Evolutionary conservation across 2,888 invertebrate species (phyloP).

Genomic region (Ischnura elegans): DNA sequence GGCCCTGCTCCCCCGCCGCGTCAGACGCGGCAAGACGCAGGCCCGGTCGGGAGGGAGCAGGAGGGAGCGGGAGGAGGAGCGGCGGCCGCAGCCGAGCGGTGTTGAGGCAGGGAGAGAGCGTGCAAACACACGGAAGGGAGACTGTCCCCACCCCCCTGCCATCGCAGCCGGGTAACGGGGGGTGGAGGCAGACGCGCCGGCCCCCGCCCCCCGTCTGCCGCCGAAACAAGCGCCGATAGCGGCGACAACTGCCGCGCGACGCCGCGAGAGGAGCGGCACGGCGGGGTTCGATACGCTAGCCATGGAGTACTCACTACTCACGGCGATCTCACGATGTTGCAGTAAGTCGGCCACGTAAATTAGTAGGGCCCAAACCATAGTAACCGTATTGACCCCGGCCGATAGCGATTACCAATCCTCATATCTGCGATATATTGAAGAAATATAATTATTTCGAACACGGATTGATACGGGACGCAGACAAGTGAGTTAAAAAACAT

Average conservation of each 20-base stretch:
- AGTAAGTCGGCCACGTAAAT: too few species aligned
- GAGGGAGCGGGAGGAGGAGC: not conserved
- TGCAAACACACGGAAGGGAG: not conserved
- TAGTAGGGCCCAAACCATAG: too few species aligned
- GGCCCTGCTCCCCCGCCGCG: slow-evolving; percentile 50
- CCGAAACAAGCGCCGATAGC: slow-evolving; percentile 74
- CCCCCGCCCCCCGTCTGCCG: slow-evolving; percentile 72
- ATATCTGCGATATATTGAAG: too few species aligned
- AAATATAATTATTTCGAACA: too few species aligned
- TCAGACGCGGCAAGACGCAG: slow-evolving; percentile 73
- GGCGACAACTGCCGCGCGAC: slow-evolving; percentile 60
- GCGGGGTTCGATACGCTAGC: not conserved
- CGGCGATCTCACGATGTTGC: not conserved
- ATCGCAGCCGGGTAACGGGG: slow-evolving; percentile 45
- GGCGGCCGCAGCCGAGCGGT: not conserved
- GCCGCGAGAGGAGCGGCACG: not conserved
- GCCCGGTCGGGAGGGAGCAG: slow-evolving; percentile 21
- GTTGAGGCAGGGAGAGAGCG: not conserved
- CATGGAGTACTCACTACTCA: not conserved
- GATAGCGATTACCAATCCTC: too few species aligned
- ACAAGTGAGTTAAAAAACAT: too few species aligned
- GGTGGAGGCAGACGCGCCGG: slow-evolving; percentile 72
- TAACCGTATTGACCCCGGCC: too few species aligned
- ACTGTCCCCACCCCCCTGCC: slow-evolving; percentile 49
- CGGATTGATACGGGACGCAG: too few species aligned